These are phyloP conservation scores for Palythoa grandis DNA, from an alignment of 92 coral and sea anemone genomes.

Conservation along the genomic window DNA sequence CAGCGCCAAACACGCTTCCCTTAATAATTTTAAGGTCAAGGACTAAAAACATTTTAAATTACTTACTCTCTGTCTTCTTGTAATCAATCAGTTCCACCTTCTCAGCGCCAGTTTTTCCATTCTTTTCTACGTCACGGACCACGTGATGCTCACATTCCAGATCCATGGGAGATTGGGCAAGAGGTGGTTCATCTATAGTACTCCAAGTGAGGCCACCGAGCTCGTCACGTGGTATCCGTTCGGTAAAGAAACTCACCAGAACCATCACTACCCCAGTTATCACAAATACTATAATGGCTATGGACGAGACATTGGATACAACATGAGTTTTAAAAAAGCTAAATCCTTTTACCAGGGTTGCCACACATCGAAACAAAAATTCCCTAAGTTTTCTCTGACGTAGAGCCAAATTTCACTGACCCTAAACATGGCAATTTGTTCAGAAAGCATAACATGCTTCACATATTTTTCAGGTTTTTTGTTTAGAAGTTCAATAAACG, in stretches of 20 bases:
- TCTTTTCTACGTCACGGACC: not conserved
- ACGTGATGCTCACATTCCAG: slow-evolving; percentile 13
- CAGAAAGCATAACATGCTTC: no score
- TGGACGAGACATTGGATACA: not conserved
- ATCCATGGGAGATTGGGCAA: slow-evolving; percentile 47
- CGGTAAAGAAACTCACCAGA: slow-evolving; percentile 55
- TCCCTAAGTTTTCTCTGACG: no score
- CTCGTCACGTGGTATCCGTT: slow-evolving; percentile 63
- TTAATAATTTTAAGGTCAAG: no score
- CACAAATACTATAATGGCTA: slow-evolving; percentile 57
- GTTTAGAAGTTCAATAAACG: no score
- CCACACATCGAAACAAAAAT: no score
- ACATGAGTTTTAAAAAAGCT: no score
- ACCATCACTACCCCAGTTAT: slow-evolving; percentile 58
- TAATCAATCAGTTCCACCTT: slow-evolving; percentile 7
- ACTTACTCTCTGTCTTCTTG: slow-evolving; percentile 22
- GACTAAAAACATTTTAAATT: not conserved
- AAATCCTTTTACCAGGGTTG: no score
- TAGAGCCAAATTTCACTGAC: no score
- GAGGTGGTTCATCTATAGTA: slow-evolving; percentile 54
- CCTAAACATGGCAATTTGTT: no score
- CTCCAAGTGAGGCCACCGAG: slow-evolving; percentile 75
- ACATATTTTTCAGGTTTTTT: no score
- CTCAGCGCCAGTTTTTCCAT: not conserved
- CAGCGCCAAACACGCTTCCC: no score